phyloP scores from a whole-genome alignment of 2,797 vertebrate species.

The Microctenopoma steveboyesi region DNA sequence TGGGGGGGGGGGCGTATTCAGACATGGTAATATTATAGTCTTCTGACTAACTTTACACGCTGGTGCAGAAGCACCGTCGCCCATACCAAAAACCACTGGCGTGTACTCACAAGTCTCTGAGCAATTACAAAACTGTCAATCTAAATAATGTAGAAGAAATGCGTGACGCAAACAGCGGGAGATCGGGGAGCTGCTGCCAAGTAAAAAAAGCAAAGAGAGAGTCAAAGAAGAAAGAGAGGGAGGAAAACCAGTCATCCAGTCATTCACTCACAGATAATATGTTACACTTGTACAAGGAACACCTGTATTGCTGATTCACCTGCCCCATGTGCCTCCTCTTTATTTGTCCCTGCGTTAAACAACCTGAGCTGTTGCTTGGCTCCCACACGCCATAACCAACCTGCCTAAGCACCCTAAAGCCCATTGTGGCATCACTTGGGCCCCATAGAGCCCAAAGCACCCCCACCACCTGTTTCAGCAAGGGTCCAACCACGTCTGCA shows the following conservation, averaged over 20 bases:
- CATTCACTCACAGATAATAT: background rate
- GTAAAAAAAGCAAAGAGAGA: constrained; percentile 29
- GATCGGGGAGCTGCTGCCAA: constrained; percentile 37
- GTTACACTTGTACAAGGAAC: constrained; percentile 14
- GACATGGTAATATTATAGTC: constrained; percentile 54
- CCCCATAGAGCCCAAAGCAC: constrained; percentile 9
- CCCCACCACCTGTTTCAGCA: constrained; percentile 27
- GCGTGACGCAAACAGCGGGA: constrained; percentile 57
- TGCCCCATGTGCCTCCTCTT: constrained; percentile 26
- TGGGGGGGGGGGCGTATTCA: constrained; percentile 51
- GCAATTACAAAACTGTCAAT: constrained; percentile 77
- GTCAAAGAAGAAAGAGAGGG: background rate
- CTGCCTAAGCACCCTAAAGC: constrained; percentile 53
- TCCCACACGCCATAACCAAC: constrained; percentile 18
- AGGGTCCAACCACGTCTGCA: constrained; percentile 22
- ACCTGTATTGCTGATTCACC: constrained; percentile 33
- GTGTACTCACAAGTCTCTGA: constrained; percentile 62
- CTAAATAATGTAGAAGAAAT: constrained; percentile 68
- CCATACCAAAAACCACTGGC: constrained; percentile 46
- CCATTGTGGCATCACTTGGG: constrained; percentile 39
- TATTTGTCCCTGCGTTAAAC: constrained; percentile 34
- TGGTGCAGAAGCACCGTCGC: constrained; percentile 34
- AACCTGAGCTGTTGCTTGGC: constrained; percentile 46
- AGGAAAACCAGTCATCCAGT: constrained; percentile 15
- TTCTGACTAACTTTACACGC: constrained; percentile 53